Conservation (phyloP, 2,888 invertebrate genomes). For the Euplagia quadripunctaria region DNA sequence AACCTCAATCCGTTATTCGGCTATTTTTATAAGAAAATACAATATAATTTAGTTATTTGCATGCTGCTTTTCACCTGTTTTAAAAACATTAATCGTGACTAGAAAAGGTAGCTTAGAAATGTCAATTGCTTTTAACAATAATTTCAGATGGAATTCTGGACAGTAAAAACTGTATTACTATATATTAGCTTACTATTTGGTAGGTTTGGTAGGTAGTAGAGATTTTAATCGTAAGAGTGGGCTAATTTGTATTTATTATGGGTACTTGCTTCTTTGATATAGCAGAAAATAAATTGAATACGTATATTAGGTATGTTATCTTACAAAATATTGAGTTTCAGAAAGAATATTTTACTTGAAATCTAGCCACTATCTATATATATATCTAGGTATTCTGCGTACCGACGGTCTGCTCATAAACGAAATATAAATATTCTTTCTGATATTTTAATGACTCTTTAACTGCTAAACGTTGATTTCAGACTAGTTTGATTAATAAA, state of each 20-base stretch:
- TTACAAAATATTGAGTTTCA: too few species aligned
- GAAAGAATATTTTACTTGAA: not conserved
- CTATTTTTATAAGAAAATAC: conserved; percentile 28
- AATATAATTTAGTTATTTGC: conserved; percentile 35
- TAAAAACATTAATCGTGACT: conserved; percentile 39
- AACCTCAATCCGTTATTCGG: conserved; percentile 14
- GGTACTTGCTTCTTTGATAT: too few species aligned
- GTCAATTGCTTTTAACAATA: conserved; percentile 29
- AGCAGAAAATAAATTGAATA: too few species aligned
- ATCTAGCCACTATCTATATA: not conserved
- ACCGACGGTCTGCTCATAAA: not conserved
- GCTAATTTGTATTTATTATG: too few species aligned
- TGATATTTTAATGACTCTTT: not conserved
- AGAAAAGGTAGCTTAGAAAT: conserved; percentile 33
- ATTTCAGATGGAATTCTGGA: conserved; percentile 16
- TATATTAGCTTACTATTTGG: too few species aligned
- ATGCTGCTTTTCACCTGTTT: conserved; percentile 40
- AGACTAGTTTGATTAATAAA: conserved; percentile 1
- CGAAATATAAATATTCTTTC: not conserved
- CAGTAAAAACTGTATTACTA: conserved; percentile 4
- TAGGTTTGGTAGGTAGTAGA: too few species aligned
- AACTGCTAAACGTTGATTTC: not conserved
- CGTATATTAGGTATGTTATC: too few species aligned
- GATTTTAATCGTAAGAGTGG: too few species aligned
- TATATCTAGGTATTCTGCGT: too few species aligned